A percentile compares a stretch with the other conserved stretches of the same genome.
Evolutionary conservation across 2,113 vertebrate species (phyloP).

Genomic region (Colius striatus): DNA sequence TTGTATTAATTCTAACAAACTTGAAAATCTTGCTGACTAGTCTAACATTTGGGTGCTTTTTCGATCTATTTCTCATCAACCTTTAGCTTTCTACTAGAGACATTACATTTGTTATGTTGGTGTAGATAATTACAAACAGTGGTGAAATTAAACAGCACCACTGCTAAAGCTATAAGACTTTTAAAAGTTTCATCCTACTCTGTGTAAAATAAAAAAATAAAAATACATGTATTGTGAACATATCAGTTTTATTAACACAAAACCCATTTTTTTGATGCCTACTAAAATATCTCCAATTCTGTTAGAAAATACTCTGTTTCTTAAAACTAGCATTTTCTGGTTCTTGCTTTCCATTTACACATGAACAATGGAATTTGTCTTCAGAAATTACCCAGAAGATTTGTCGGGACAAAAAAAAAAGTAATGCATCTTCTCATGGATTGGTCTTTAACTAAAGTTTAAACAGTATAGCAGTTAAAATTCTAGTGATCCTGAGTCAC

Average conservation of each 20-base stretch:
- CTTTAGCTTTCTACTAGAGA: slow-evolving; percentile 25
- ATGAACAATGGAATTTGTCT: background rate
- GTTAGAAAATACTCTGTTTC: background rate
- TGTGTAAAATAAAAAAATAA: background rate
- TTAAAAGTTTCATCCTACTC: background rate
- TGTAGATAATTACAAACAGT: slow-evolving; percentile 10
- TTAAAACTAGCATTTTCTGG: background rate
- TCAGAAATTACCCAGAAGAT: background rate
- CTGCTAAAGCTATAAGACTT: background rate
- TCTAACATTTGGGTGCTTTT: slow-evolving; percentile 12
- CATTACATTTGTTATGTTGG: slow-evolving; percentile 14
- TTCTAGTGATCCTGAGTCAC: background rate
- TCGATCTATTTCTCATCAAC: slow-evolving; percentile 32
- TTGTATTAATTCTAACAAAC: slow-evolving; percentile 51
- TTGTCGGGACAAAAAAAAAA: background rate
- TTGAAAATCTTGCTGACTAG: slow-evolving; percentile 44
- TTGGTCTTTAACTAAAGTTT: background rate
- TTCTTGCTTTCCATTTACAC: background rate
- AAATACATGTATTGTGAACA: background rate
- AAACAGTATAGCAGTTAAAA: background rate
- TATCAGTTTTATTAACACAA: background rate
- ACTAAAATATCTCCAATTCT: background rate
- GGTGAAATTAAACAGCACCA: background rate
- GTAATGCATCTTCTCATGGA: background rate
- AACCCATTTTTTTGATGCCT: background rate